Conservation (phyloP, 2,113 vertebrate species). For the Eptesicus fuscus region DNA sequence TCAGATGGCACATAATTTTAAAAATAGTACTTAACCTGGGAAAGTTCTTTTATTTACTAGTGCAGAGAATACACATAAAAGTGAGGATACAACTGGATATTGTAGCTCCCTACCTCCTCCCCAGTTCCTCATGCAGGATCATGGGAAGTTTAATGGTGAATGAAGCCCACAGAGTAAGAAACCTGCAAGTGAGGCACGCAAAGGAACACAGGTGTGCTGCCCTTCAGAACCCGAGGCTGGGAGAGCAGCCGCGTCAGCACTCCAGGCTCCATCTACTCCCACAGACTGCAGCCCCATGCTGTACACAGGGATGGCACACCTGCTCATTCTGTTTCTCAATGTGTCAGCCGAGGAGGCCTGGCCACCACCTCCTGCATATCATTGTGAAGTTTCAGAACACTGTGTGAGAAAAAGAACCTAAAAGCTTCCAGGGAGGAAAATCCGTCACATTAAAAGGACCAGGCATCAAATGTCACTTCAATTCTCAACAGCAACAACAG, state of each 20-base stretch:
- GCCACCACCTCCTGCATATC: fast-evolving
- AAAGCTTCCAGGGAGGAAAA: not conserved
- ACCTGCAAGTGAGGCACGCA: not conserved
- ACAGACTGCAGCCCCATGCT: fast-evolving
- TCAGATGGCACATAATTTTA: not conserved
- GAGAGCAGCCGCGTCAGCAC: no score
- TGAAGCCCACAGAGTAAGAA: not conserved
- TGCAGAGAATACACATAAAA: not conserved
- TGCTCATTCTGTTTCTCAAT: not conserved
- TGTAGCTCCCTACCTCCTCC: not conserved
- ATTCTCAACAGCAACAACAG: not conserved
- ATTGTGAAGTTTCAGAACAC: not conserved
- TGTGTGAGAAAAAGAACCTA: not conserved
- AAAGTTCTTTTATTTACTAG: not conserved
- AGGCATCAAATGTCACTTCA: not conserved
- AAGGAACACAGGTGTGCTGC: not conserved
- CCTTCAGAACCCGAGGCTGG: fast-evolving
- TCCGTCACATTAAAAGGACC: not conserved
- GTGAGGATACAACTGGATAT: not conserved
- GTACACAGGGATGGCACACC: not conserved
- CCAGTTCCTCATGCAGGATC: not conserved
- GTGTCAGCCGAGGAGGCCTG: not conserved
- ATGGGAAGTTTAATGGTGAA: not conserved
- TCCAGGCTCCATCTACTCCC: not conserved
- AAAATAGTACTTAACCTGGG: not conserved